Percentiles rank a stretch among this genome's conserved stretches.
Evolutionary conservation across 1,140 invertebrate genomes (phyloP).

Genomic region (Formica selysi): DNA sequence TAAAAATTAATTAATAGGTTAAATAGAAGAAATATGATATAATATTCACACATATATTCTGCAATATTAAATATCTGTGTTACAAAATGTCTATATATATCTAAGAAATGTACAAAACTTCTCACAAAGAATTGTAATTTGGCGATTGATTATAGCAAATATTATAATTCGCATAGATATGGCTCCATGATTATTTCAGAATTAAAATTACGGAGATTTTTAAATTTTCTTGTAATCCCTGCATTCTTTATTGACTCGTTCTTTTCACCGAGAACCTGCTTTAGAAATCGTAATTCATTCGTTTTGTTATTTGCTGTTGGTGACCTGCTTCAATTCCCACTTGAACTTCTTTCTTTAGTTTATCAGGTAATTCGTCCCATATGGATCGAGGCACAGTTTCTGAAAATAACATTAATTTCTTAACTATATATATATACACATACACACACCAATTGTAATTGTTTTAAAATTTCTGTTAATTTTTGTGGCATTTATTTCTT

Average conservation of each 20-base stretch:
- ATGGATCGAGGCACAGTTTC: constrained; percentile 93
- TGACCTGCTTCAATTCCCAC: constrained; percentile 86
- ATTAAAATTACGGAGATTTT: constrained; percentile 18
- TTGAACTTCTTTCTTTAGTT: constrained; percentile 90
- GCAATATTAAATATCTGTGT: constrained; percentile 48
- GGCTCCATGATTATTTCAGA: constrained; percentile 1
- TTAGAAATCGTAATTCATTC: constrained; percentile 31
- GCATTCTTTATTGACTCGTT: neutral
- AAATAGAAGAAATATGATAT: constrained; percentile 19
- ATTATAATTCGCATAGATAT: constrained; percentile 9
- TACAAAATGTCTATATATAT: neutral
- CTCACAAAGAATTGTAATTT: constrained; percentile 14
- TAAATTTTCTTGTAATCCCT: neutral
- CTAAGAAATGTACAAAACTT: constrained; percentile 31
- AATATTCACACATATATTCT: constrained; percentile 13
- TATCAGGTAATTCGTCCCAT: constrained; percentile 91
- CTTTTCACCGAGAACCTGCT: constrained; percentile 6
- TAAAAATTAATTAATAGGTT: constrained; percentile 23
- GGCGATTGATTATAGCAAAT: constrained; percentile 5
- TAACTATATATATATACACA: neutral
- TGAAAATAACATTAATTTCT: constrained; percentile 83
- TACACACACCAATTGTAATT: neutral
- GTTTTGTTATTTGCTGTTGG: neutral
- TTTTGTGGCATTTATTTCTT: neutral
- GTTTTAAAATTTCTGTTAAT: neutral